Conservation (phyloP, 2,888 invertebrate genomes). For the Cerastoderma edule region DNA sequence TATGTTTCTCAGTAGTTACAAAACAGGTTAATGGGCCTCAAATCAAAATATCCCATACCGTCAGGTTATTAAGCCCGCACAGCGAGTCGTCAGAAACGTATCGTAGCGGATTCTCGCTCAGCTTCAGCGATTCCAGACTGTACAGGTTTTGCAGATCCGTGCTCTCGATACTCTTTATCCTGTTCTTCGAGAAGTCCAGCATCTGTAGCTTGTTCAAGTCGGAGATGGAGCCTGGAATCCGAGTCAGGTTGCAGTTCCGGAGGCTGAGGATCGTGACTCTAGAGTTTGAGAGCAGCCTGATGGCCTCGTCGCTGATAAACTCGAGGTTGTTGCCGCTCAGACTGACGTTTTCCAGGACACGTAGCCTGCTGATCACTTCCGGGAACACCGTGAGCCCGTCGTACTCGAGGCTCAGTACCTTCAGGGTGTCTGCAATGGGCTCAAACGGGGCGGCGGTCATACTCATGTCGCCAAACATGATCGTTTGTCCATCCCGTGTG, state of each 20-base stretch:
- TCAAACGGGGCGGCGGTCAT: constrained; percentile 56
- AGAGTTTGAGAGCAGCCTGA: constrained; percentile 46
- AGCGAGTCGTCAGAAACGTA: constrained; percentile 64
- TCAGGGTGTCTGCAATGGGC: constrained; percentile 42
- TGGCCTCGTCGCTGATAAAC: constrained; percentile 67
- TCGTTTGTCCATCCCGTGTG: constrained; percentile 16
- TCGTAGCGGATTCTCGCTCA: constrained; percentile 61
- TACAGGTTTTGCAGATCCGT: constrained; percentile 57
- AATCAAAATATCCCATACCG: constrained; percentile 35
- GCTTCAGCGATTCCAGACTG: constrained; percentile 35
- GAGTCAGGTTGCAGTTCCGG: constrained; percentile 59
- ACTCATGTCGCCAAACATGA: constrained; percentile 50
- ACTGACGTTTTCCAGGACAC: constrained; percentile 40
- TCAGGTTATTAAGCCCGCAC: constrained; percentile 42
- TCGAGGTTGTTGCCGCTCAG: constrained; percentile 61
- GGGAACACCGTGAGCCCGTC: constrained; percentile 65
- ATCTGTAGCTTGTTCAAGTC: constrained; percentile 46
- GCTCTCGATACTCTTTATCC: constrained; percentile 64
- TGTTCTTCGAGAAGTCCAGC: constrained; percentile 60
- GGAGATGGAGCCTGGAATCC: constrained; percentile 65
- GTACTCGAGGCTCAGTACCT: constrained; percentile 56
- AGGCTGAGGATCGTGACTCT: constrained; percentile 59
- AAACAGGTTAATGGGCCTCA: too few species aligned
- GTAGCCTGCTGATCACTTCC: constrained; percentile 48
- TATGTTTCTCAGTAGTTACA: too few species aligned